A percentile compares a stretch with the other conserved stretches of the same genome.
Conservation (phyloP, 2,797 vertebrate species). For the Steatocranus sp. region DNA sequence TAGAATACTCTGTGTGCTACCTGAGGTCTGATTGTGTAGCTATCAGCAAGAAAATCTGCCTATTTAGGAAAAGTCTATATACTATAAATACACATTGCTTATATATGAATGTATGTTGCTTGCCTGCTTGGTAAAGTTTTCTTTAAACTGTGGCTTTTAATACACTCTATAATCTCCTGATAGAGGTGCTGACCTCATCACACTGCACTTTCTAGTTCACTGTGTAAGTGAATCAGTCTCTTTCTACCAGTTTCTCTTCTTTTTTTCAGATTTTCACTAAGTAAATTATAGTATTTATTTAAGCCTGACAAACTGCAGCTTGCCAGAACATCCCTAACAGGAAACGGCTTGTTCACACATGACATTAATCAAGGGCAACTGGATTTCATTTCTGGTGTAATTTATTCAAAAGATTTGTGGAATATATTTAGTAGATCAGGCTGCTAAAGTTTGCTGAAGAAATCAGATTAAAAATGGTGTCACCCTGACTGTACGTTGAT, state of each 20-base stretch:
- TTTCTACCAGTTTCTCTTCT: not conserved
- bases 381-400: not conserved
- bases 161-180: not conserved
- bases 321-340: not conserved
- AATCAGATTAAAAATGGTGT: not conserved
- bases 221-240: not conserved
- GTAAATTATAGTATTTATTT: not conserved
- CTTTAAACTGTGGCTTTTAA: fast-evolving
- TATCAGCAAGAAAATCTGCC: fast-evolving
- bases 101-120: not conserved
- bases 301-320: not conserved
- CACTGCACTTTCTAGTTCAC: not conserved
- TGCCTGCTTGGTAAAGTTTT: fast-evolving
- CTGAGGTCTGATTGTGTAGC: not conserved
- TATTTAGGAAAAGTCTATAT: not conserved
- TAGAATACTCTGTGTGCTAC: not conserved
- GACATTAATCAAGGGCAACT: not conserved
- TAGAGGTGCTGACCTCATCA: not conserved
- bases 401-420: not conserved
- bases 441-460: not conserved
- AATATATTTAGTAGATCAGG: not conserved
- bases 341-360: not conserved
- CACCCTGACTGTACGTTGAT: not conserved
- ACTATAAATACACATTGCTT: not conserved
- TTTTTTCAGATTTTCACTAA: not conserved